Evolutionary conservation across 2,797 vertebrate genomes (phyloP), one percentile per base, ranked within the genome.

Genomic region (Eleutherodactylus coqui): DNA sequence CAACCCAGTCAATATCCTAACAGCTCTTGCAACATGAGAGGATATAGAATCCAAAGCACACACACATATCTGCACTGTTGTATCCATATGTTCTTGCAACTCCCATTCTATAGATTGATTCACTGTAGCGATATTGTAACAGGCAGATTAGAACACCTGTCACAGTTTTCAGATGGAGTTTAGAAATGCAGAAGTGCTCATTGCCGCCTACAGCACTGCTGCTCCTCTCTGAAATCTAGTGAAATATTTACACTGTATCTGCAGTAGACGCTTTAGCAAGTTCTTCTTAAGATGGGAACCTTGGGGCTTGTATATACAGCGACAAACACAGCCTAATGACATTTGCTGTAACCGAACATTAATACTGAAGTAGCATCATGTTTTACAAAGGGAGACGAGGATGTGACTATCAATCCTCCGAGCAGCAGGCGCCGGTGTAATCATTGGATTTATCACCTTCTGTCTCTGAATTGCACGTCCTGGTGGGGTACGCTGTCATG

Each of bases 241-340:
- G 60, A 64, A 41, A 38, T 73, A 73, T 73, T 43, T 73, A 73
- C 69, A 27, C 38, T 27, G n/a, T 73, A n/a, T 73, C 69, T 16
- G 8, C 11, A 70, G 67, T 45, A 27, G 69, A 45, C 27, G 41
- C 11, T 45, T 45, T 73, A 73, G 13, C 69, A 73, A 45, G 69
- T 45, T 73, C 38, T 16, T 45, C 38, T 73, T 3, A 73, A 73
- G 41, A 6, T 43, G 36, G 69, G 69, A 73, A 73, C 69, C 69
- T 73, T 73, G 41, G 24, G 69, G 69, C 69, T 73, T 73, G 69
- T 73, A 45, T 45, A 41, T 38, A 45, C 69, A 43, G 41, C 16
- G 69, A 45, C 38, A 45, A 43, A 45, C 67, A 51, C 36, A n/a
- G 6, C 69, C 41, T 73, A 73, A 45, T 73, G 69, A 45, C 24